Percentiles rank a stretch among this genome's conserved stretches.
Evolutionary conservation across 2,113 vertebrate species (phyloP).

Genomic region (Onychorhynchus coronatus): DNA sequence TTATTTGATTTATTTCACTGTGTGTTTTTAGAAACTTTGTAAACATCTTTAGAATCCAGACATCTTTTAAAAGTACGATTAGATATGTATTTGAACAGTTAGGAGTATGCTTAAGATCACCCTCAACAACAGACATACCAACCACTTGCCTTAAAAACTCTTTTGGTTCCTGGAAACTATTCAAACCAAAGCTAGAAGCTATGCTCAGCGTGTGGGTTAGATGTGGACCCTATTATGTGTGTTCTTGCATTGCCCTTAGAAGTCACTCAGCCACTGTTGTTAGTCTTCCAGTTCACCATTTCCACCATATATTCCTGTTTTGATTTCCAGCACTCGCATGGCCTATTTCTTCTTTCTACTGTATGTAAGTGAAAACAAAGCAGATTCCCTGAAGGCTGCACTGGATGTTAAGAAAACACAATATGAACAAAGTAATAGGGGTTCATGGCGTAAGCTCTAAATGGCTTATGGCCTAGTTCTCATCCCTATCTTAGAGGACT

Average conservation of each 20-base stretch:
- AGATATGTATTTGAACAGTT: background rate
- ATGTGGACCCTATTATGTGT: background rate
- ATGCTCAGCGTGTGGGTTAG: background rate
- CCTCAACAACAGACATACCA: background rate
- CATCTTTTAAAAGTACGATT: background rate
- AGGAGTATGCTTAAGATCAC: background rate
- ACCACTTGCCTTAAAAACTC: background rate
- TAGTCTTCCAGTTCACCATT: background rate
- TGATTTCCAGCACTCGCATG: background rate
- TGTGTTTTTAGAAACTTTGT: background rate
- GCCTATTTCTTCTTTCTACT: background rate
- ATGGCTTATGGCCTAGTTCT: background rate
- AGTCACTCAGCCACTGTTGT: background rate
- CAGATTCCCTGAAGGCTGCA: background rate
- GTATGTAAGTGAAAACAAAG: background rate
- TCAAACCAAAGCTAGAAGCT: background rate
- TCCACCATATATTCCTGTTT: background rate
- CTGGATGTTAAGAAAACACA: background rate
- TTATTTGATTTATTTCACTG: background rate
- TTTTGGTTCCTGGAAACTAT: background rate
- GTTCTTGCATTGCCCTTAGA: background rate
- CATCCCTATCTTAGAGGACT: background rate
- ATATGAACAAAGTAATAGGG: background rate
- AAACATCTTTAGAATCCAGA: background rate
- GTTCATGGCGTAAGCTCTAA: background rate